Conservation (phyloP, 35 echinoderm and acorn worm genomes). For the Nesometra sesokonis region DNA sequence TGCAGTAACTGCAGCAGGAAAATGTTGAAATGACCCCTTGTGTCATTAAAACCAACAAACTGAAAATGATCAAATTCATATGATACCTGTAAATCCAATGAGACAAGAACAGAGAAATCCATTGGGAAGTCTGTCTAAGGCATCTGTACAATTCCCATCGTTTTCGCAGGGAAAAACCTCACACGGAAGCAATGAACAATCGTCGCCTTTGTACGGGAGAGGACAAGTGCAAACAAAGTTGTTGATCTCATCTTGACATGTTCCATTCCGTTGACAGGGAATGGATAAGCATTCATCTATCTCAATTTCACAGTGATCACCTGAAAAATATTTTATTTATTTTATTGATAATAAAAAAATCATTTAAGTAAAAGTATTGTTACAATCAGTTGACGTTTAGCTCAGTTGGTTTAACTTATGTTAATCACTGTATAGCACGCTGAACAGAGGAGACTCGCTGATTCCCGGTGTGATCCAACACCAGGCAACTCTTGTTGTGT, state of each 20-base stretch:
- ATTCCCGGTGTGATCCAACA: too few species aligned
- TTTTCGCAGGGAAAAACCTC: conserved; percentile 63
- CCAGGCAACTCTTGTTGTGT: too few species aligned
- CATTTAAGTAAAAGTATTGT: neutral
- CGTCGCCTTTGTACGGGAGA: conserved; percentile 36
- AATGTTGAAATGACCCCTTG: too few species aligned
- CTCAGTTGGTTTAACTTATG: too few species aligned
- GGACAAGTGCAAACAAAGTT: conserved; percentile 47
- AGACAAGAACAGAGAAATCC: conserved; percentile 55
- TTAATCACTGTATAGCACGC: too few species aligned
- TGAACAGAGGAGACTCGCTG: too few species aligned
- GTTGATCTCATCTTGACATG: conserved; percentile 47
- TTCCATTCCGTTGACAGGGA: conserved; percentile 37
- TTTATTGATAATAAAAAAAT: neutral
- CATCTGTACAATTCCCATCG: conserved; percentile 41
- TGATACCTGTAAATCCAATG: conserved; percentile 59
- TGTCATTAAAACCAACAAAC: too few species aligned
- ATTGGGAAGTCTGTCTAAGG: conserved; percentile 13
- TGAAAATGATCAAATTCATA: too few species aligned
- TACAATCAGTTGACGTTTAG: too few species aligned
- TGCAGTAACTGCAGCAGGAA: too few species aligned
- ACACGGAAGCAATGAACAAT: conserved; percentile 58
- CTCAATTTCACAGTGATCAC: conserved; percentile 38
- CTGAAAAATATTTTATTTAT: conserved; percentile 4
- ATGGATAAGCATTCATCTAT: conserved; percentile 49